Conservation (phyloP, 2,113 vertebrate genomes). For the Tenrec ecaudatus region DNA sequence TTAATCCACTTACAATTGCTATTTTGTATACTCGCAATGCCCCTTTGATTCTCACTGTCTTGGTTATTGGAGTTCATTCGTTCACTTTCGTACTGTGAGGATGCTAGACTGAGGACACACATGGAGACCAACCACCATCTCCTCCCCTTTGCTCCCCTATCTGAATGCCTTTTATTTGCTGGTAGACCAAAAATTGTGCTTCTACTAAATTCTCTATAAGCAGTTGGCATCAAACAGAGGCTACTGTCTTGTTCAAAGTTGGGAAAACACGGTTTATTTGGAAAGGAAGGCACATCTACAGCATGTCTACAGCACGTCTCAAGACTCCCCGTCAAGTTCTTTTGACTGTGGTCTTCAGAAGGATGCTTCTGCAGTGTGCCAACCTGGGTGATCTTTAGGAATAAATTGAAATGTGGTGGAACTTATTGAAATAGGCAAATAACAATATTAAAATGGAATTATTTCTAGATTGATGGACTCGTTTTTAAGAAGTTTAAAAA, state of each 20-base stretch:
- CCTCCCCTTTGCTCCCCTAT: constrained; percentile 67
- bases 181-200: constrained; percentile 47
- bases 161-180: constrained; percentile 55
- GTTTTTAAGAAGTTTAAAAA: neutral
- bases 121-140: neutral
- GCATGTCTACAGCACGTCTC: neutral
- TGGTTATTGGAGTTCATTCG: neutral
- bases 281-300: neutral
- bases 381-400: neutral
- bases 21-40: neutral
- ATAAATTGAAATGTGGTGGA: neutral
- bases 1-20: neutral
- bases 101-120: neutral
- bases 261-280: neutral
- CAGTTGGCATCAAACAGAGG: neutral
- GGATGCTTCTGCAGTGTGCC: neutral
- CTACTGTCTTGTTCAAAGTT: neutral
- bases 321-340: neutral
- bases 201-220: neutral
- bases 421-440: constrained; percentile 46
- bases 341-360: neutral
- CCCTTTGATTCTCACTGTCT: constrained; percentile 1
- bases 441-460: neutral
- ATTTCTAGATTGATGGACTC: neutral
- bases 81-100: neutral